phyloP scores from a whole-genome alignment of 2,888 invertebrate genomes.

The Parnassius glacialis region DNA sequence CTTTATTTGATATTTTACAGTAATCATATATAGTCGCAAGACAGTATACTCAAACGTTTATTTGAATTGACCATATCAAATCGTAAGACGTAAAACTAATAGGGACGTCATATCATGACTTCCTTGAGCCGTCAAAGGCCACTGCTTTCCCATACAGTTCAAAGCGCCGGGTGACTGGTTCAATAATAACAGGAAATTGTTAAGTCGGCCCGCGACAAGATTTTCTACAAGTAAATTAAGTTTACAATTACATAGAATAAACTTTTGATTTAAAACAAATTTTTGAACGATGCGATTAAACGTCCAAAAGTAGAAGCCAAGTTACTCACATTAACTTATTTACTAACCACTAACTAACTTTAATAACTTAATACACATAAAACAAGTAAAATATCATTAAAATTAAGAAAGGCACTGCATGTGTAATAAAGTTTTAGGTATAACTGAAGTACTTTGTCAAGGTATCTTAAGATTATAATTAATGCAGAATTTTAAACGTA shows the following conservation, averaged over 20 bases:
- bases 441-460: no score
- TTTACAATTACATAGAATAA: slow-evolving; percentile 28
- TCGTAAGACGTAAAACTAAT: slow-evolving; percentile 20
- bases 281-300: no score
- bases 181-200: slow-evolving; percentile 41
- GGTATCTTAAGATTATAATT: no score
- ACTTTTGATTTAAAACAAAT: slow-evolving; percentile 5
- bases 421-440: no score
- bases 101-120: slow-evolving; percentile 22
- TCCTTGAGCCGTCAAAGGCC: slow-evolving; percentile 49
- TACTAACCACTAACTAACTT: no score
- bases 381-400: no score
- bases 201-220: slow-evolving; percentile 31
- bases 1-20: no score
- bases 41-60: slow-evolving; percentile 10
- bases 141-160: slow-evolving; percentile 53
- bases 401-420: no score
- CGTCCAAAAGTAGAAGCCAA: no score
- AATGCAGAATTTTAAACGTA: no score
- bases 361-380: no score
- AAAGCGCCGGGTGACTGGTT: slow-evolving; percentile 31
- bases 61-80: slow-evolving; percentile 24
- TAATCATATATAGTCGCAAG: neutral
- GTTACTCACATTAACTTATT: no score
- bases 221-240: slow-evolving; percentile 34